Evolutionary conservation across 2,113 vertebrate species (phyloP).

Genomic region (Clinocottus analis): DNA sequence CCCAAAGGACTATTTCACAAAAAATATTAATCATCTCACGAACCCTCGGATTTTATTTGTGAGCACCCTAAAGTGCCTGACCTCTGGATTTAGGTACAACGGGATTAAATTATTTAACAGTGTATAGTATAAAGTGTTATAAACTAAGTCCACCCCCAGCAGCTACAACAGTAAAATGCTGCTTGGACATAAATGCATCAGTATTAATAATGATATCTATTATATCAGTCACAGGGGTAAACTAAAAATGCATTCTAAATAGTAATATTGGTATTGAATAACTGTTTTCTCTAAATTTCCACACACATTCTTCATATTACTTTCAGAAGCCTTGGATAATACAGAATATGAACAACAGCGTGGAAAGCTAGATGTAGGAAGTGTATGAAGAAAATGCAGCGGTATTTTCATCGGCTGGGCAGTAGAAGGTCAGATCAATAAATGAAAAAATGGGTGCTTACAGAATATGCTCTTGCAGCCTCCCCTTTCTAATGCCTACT

Average conservation of each 20-base stretch:
- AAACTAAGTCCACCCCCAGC: not conserved
- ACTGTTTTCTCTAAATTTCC: not conserved
- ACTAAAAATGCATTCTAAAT: not conserved
- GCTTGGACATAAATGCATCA: not conserved
- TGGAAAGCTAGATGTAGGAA: slow-evolving; percentile 34
- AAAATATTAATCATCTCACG: not conserved
- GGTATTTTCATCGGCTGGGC: slow-evolving; percentile 57
- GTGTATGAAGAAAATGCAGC: slow-evolving; percentile 49
- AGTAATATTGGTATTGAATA: not conserved
- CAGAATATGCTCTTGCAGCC: slow-evolving; percentile 61
- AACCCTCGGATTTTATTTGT: not conserved
- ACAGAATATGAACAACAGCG: slow-evolving; percentile 28
- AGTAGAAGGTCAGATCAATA: slow-evolving; percentile 81
- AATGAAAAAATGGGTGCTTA: slow-evolving; percentile 66
- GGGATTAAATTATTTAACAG: not conserved
- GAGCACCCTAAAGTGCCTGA: not conserved
- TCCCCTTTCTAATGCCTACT: slow-evolving; percentile 58
- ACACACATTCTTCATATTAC: slow-evolving; percentile 9
- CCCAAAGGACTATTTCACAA: not conserved
- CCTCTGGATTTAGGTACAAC: not conserved
- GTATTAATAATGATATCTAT: not conserved
- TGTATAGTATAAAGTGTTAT: not conserved
- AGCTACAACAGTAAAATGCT: not conserved
- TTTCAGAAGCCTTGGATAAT: slow-evolving; percentile 17
- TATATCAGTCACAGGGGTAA: not conserved